Base-by-base conservation (phyloP, 2,797 vertebrate species). In the Sebastes paucispinis region DNA sequence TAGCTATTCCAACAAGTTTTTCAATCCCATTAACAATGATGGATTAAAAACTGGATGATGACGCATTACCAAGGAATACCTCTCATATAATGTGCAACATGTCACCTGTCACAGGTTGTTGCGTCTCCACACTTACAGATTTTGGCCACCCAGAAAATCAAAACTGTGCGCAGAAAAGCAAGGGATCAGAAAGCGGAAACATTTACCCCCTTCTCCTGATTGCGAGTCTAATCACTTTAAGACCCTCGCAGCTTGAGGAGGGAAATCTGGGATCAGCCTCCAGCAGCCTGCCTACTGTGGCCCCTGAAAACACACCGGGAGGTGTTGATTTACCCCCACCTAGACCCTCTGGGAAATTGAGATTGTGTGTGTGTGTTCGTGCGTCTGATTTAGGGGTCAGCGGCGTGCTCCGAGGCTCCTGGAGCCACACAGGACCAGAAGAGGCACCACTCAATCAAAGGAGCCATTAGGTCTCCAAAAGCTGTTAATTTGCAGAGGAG, bases 311-410 rank as follows among this genome's bases (percentile, higher is more conserved):
- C 91, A 92, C 90, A 90, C 80, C 36, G 81, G 77, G 89, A 90
- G 89, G 88, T 91, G 93, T 93, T 95, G 91, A 93, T 92, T 94
- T 94, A 92, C 89, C 92, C 90, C 90, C 87, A 83, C 77, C 66
- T 62, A 89, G 77, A 77, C 84, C 87, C 89, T 88, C 27, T 85
- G 87, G 84, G 87, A 88, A 77, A 79, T 69, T 69, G 55, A 63
- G 77, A 71, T 81, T 81, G 64, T 72, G 81, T 83, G 73, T 83
- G 39, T 83, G 39, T 52, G 50, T 52, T 52, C 36, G 52, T 73
- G 84, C 57, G 69, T 85, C 83, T 87, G 84, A 90, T 86, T 88
- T 87, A 83, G 80, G 82, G 92, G 81, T 91, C 89, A 90, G 69
- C 76, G 74, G 87, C 71, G 13, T 73, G 79, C 74, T 72, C 67